Evolutionary conservation across 2,113 vertebrate species (phyloP).

Genomic region (Rhadina sibilatrix): DNA sequence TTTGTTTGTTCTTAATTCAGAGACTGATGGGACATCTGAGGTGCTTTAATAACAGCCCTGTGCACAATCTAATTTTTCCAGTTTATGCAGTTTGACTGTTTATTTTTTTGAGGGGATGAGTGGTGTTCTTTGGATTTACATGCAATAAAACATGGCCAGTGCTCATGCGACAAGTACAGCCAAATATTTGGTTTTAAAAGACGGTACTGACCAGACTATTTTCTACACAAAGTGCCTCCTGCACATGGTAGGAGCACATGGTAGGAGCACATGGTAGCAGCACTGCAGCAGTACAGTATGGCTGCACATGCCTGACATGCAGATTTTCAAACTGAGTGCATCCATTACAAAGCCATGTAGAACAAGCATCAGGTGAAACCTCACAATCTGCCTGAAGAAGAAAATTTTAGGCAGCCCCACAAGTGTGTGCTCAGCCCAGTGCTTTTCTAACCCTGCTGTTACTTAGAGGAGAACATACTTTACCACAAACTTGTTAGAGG

Average conservation of each 20-base stretch:
- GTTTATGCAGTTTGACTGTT: neutral
- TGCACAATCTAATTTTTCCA: neutral
- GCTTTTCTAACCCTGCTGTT: neutral
- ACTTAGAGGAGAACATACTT: neutral
- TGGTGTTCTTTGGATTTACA: neutral
- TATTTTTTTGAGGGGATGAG: neutral
- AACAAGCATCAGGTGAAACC: neutral
- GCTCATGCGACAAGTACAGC: neutral
- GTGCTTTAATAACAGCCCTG: neutral
- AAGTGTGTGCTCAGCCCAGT: neutral
- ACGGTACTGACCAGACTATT: neutral
- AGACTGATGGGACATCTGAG: neutral
- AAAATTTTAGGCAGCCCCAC: neutral
- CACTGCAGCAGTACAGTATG: neutral
- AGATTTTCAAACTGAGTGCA: neutral
- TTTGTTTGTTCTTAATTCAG: neutral
- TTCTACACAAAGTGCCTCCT: neutral
- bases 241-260: neutral
- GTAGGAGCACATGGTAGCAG: neutral
- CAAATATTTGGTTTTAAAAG: conserved; percentile 12
- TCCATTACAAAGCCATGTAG: neutral
- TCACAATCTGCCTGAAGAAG: neutral
- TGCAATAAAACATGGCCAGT: neutral
- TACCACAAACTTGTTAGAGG: neutral
- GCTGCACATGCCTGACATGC: neutral